Evolutionary conservation across 2,888 invertebrate species (phyloP).

Genomic region (Trachelus tabidus): DNA sequence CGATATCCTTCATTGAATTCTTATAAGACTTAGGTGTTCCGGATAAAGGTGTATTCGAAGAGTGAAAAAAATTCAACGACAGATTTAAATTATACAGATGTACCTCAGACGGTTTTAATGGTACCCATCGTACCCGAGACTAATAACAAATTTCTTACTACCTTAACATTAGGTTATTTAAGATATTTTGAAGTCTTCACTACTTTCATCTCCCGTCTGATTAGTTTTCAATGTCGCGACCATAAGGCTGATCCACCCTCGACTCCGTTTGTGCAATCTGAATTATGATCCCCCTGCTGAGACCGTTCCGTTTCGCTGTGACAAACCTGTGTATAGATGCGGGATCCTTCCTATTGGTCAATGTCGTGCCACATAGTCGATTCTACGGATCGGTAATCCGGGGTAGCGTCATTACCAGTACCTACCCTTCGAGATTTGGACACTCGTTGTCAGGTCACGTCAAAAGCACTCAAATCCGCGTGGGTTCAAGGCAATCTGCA

Average conservation of each 20-base stretch:
- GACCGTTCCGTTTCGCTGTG: not conserved
- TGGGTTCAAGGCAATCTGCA: not conserved
- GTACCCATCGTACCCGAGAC: not conserved
- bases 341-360: not conserved
- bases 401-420: not conserved
- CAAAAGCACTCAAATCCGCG: constrained; percentile 5
- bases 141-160: not conserved
- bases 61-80: not conserved
- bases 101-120: too few species aligned
- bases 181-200: not conserved
- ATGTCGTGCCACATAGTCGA: not conserved
- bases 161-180: not conserved
- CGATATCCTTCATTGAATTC: not conserved
- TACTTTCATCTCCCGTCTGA: not conserved
- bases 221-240: not conserved
- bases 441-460: not conserved
- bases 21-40: not conserved
- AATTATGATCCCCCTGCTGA: not conserved
- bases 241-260: not conserved
- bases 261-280: not conserved
- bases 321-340: not conserved
- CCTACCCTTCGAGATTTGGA: not conserved
- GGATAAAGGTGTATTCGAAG: not conserved
- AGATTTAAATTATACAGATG: not conserved
- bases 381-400: not conserved